These are phyloP conservation scores for Actenoides lindsayi DNA, from an alignment of 2,113 vertebrate genomes.

Conservation along the genomic window DNA sequence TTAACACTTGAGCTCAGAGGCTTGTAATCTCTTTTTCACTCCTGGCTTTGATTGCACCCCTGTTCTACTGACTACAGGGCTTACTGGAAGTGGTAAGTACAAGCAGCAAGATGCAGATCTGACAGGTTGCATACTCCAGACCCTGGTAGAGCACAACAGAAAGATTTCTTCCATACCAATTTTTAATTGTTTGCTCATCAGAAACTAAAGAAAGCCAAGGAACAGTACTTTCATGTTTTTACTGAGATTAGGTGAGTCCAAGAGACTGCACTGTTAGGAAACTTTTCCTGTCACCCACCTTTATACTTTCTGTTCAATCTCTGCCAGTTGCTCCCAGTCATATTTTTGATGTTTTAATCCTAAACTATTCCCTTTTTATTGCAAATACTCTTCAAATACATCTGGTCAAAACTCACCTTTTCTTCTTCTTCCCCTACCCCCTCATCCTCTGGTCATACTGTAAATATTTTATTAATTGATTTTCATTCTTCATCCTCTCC, in stretches of 20 bases:
- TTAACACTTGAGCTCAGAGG: neutral
- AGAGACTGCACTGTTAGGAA: neutral
- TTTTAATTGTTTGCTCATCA: neutral
- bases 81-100: neutral
- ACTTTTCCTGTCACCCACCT: neutral
- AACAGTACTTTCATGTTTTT: neutral
- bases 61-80: neutral
- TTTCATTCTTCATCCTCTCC: neutral
- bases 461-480: neutral
- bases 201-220: neutral
- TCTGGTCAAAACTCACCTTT: slow-evolving; percentile 3
- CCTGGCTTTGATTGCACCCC: neutral
- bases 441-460: neutral
- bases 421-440: neutral
- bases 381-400: neutral
- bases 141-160: neutral
- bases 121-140: neutral
- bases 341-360: neutral
- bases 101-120: neutral
- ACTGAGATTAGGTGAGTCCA: neutral
- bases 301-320: neutral
- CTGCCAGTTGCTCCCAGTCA: neutral
- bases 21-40: neutral
- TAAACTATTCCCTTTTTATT: neutral
- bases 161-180: neutral